Percentiles rank a stretch among this genome's conserved stretches.
Conservation (phyloP, 2,888 invertebrate species). For the Drosophila nr. medialis region DNA sequence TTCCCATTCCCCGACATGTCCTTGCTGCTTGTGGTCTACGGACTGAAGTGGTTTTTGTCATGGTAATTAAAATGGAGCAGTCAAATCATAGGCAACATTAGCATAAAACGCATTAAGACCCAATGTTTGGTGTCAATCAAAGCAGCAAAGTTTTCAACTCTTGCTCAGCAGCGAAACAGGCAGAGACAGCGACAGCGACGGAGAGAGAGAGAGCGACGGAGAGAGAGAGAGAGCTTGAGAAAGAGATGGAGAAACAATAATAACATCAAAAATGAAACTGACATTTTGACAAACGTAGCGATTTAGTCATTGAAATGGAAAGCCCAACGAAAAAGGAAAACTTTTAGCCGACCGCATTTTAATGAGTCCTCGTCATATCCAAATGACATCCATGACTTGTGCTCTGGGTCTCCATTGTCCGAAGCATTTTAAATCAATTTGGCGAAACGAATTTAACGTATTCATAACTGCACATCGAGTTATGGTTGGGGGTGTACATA, state of each 20-base stretch:
- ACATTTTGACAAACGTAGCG: slow-evolving; percentile 74
- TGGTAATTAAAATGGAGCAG: slow-evolving; percentile 69
- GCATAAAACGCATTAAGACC: slow-evolving; percentile 80
- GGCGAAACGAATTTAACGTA: slow-evolving; percentile 79
- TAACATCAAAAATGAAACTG: slow-evolving; percentile 53
- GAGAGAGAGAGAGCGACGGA: neutral
- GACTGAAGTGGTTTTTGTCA: slow-evolving; percentile 60
- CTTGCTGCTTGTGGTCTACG: slow-evolving; percentile 6
- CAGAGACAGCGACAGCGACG: neutral
- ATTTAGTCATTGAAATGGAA: slow-evolving; percentile 59
- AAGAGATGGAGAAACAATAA: slow-evolving; percentile 26
- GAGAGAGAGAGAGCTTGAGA: slow-evolving; percentile 1
- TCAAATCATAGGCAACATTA: slow-evolving; percentile 67
- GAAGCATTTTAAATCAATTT: slow-evolving; percentile 56
- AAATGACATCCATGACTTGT: slow-evolving; percentile 6
- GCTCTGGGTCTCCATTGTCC: slow-evolving; percentile 11
- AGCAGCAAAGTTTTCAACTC: slow-evolving; percentile 67
- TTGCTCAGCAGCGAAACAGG: slow-evolving; percentile 38
- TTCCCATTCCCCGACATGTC: neutral
- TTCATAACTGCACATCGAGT: slow-evolving; percentile 73
- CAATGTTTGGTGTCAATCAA: slow-evolving; percentile 83
- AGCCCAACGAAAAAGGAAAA: slow-evolving; percentile 29
- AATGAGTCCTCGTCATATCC: slow-evolving; percentile 38
- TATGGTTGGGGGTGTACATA: slow-evolving; percentile 28
- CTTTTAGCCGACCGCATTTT: slow-evolving; percentile 57